Base-by-base conservation (phyloP, 2,113 vertebrate genomes). In the Calypte anna region DNA sequence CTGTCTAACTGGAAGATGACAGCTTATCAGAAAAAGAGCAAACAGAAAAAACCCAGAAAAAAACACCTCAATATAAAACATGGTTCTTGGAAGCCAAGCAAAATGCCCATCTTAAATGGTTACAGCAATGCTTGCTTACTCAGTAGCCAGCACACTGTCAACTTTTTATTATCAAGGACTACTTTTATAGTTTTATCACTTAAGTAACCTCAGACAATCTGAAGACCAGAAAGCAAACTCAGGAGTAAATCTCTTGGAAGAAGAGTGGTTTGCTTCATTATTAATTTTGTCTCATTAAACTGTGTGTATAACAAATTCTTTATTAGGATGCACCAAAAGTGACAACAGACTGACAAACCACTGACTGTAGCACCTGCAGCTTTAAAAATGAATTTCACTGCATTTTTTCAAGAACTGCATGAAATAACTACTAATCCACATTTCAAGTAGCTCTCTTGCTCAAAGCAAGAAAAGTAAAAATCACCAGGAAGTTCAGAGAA, bases 1-100 rank as follows among this genome's bases (percentile, higher is more conserved):
- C 4, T 0, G 0, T 6, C 0, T 13, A 74, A 54, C 44, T 55
- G 33, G 31, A 69, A 86, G 14, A 44, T 23, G 7, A 54, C 1
- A 33, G 14, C 6, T 68, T 46, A 24, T 10, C 19, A 25, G 59
- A 46, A 27, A 16, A 33, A 14, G 10, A 36, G 8, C 38, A 59
- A 38, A n/a, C 25, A 23, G 30, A n/a, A 55, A 59, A 16, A 17
- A 53, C 9, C 11, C 14, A 31, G 24, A 50, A 88, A 40, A 66
- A 17, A 18, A 33, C 3, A 0, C 16, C 12, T 6, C 2, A 38
- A 38, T 55, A 61, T 58, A 57, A 70, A 23, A 74, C 8, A 19
- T 1, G 0, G 10, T 8, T 46, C 30, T 18, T 6, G 5, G 46
- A 43, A 80, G 40, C 23, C 67, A 87, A 73, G 43, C 50, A 38